A percentile compares a stretch with the other conserved stretches of the same genome.
phyloP scores from a whole-genome alignment of 2,113 vertebrate species.

The Leptocoma aspasia region DNA sequence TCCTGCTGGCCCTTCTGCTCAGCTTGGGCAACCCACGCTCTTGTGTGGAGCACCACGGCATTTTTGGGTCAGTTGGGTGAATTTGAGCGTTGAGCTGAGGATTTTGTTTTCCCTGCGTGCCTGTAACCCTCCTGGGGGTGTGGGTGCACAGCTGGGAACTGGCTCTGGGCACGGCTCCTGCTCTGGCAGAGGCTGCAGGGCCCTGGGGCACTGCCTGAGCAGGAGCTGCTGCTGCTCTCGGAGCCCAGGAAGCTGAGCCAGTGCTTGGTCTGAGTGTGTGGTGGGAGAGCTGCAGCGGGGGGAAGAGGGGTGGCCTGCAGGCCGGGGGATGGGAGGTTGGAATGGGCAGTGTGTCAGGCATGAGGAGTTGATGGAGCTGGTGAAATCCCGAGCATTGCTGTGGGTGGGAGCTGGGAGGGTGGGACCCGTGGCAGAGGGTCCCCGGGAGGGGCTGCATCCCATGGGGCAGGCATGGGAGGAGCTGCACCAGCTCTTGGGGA shows the following conservation, averaged over 20 bases:
- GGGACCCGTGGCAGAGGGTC: not conserved
- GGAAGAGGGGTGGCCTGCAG: rapidly evolving
- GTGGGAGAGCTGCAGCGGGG: not conserved
- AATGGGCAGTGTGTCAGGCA: too few species aligned
- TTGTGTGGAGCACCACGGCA: rapidly evolving
- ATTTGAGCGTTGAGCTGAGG: rapidly evolving
- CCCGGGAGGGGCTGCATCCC: not conserved
- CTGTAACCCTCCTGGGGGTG: not conserved
- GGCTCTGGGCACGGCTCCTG: not conserved
- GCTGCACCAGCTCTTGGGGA: not conserved
- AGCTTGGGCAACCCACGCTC: not conserved
- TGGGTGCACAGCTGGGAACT: not conserved
- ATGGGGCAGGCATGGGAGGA: rapidly evolving
- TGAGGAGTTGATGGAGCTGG: not conserved
- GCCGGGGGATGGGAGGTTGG: not conserved
- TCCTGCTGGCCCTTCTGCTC: not conserved
- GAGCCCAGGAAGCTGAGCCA: not conserved
- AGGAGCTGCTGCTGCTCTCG: not conserved
- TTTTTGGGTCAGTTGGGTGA: not conserved
- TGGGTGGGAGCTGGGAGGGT: not conserved
- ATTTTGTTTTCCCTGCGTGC: not conserved
- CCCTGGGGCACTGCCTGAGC: not conserved
- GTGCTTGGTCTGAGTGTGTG: rapidly evolving
- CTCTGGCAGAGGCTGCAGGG: not conserved
- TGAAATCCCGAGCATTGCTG: rapidly evolving